These are phyloP conservation scores for Maniola hyperantus DNA, from an alignment of 2,888 invertebrate species.

Conservation along the genomic window DNA sequence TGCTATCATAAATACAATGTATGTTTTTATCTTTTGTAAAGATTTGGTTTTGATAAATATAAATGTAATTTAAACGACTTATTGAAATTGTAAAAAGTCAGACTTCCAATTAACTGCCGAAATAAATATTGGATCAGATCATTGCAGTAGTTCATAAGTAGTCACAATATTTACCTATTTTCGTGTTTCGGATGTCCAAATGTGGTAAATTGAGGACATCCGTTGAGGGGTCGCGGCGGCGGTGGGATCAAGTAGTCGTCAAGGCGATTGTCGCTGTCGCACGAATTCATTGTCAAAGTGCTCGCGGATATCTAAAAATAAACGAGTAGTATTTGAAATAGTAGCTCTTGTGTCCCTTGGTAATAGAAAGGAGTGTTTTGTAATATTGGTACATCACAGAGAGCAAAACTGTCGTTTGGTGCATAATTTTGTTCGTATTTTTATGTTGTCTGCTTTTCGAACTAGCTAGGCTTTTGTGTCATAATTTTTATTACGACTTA, in stretches of 20 bases:
- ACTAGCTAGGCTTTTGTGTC: too few species aligned
- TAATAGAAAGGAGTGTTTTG: background rate
- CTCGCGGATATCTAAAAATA: constrained; percentile 67
- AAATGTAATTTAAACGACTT: too few species aligned
- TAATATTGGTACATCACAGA: background rate
- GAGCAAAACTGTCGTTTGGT: too few species aligned
- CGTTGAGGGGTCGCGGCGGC: constrained; percentile 81
- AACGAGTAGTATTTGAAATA: constrained; percentile 8
- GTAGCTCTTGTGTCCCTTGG: background rate
- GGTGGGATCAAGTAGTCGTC: constrained; percentile 85
- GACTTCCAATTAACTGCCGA: background rate
- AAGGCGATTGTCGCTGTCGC: constrained; percentile 69
- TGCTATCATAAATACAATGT: too few species aligned
- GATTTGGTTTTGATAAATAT: too few species aligned
- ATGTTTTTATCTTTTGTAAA: too few species aligned
- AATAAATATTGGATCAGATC: background rate
- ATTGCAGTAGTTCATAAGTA: background rate
- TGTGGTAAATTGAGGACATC: constrained; percentile 72
- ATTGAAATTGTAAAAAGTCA: too few species aligned
- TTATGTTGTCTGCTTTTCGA: background rate
- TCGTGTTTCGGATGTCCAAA: constrained; percentile 77
- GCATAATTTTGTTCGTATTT: background rate
- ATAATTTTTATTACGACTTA: too few species aligned
- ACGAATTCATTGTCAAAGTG: constrained; percentile 75
- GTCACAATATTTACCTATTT: constrained; percentile 52